Percentiles rank a stretch among this genome's conserved stretches.
These are phyloP conservation scores for Actinia equina DNA, from an alignment of 64 coral and sea anemone genomes.

Conservation along the genomic window DNA sequence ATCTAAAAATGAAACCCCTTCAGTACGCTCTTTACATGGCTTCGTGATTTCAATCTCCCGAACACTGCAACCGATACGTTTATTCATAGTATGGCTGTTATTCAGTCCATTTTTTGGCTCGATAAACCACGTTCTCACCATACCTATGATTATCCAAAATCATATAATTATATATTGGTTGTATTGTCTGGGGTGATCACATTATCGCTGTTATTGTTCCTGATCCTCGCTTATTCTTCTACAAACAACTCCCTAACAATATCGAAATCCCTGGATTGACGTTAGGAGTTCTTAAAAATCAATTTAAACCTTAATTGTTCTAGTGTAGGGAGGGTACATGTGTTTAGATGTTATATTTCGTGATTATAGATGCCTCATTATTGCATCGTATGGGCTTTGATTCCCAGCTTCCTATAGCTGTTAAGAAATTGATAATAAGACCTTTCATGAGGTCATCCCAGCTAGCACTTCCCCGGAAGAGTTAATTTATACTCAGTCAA, in stretches of 20 bases:
- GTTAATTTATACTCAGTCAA: neutral
- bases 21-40: neutral
- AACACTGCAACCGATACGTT: neutral
- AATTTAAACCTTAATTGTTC: constrained; percentile 20
- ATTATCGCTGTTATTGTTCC: neutral
- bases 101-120: neutral
- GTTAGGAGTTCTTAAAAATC: constrained; percentile 8
- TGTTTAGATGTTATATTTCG: neutral
- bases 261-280: neutral
- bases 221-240: neutral
- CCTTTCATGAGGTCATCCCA: neutral
- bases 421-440: neutral
- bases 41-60: neutral
- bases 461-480: neutral
- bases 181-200: neutral
- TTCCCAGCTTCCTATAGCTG: neutral
- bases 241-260: neutral
- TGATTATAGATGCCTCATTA: neutral
- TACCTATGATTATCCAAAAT: neutral
- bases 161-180: neutral
- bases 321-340: constrained; percentile 8
- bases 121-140: neutral
- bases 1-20: neutral
- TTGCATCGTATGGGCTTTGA: constrained; percentile 17
- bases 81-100: neutral